A percentile compares a stretch with the other conserved stretches of the same genome.
phyloP scores from a whole-genome alignment of 1,140 invertebrate genomes.

The Drosophila subobscura region DNA sequence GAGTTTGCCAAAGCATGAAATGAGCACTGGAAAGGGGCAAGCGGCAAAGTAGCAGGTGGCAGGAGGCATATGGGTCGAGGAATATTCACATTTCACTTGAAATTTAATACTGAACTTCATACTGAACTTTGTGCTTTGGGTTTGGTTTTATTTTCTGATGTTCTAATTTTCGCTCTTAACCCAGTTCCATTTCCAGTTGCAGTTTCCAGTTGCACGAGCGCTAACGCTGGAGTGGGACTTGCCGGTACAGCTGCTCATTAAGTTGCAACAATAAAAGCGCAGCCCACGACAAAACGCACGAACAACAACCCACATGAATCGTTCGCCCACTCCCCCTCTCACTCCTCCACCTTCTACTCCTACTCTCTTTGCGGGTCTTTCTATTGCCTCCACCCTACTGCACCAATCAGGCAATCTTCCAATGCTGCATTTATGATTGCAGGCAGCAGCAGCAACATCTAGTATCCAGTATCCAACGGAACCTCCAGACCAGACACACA shows the following conservation, averaged over 20 bases:
- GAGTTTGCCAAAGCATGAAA: conserved; percentile 50
- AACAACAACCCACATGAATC: conserved; percentile 28
- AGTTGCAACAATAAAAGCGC: conserved; percentile 21
- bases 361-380: conserved; percentile 12
- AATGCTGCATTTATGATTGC: conserved; percentile 55
- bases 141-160: conserved; percentile 31
- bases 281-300: conserved; percentile 8
- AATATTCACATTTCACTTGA: conserved; percentile 24
- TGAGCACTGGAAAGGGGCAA: conserved; percentile 16
- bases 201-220: background rate
- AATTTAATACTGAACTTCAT: conserved; percentile 44
- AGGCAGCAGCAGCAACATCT: conserved; percentile 20
- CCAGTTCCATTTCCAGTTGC: conserved; percentile 26
- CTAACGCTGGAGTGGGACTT: conserved; percentile 22
- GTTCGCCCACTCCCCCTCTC: background rate
- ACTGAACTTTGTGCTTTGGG: conserved; percentile 46
- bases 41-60: too few species aligned
- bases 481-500: conserved; percentile 11
- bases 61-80: too few species aligned
- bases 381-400: conserved; percentile 9
- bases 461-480: background rate
- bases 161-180: conserved; percentile 57
- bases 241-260: conserved; percentile 46
- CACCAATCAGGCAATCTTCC: conserved; percentile 15
- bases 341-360: too few species aligned